phyloP scores from a whole-genome alignment of 2,888 invertebrate species.

The Calliopum simillimum region DNA sequence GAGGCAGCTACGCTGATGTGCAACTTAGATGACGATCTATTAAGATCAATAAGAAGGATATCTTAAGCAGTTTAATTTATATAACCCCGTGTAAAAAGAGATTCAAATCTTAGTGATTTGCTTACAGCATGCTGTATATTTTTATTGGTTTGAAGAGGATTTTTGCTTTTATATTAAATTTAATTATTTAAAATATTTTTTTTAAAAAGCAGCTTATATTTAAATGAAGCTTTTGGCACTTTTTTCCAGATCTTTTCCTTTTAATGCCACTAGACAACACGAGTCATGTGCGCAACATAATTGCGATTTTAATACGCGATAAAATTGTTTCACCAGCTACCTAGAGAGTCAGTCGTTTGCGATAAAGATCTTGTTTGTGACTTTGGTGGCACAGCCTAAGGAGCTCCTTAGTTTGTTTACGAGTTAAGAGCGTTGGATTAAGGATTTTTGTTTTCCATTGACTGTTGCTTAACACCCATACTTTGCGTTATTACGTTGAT shows the following conservation, averaged over 20 bases:
- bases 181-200: too few species aligned
- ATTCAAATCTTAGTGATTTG: too few species aligned
- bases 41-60: constrained; percentile 17
- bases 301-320: constrained; percentile 22
- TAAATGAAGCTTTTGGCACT: not conserved
- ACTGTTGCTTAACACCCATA: constrained; percentile 22
- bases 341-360: not conserved
- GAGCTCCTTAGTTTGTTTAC: not conserved
- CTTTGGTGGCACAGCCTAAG: not conserved
- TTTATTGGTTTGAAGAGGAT: too few species aligned
- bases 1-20: constrained; percentile 18
- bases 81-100: too few species aligned
- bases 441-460: constrained; percentile 7
- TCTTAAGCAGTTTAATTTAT: too few species aligned
- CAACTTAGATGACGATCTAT: constrained; percentile 29
- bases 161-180: too few species aligned
- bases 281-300: not conserved
- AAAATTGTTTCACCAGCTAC: constrained; percentile 8
- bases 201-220: too few species aligned
- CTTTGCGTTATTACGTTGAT: not conserved
- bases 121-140: too few species aligned
- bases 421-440: not conserved
- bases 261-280: not conserved
- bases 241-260: too few species aligned
- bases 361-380: constrained; percentile 29